phyloP scores from a whole-genome alignment of 2,888 invertebrate species.

The Agrochola circellaris region DNA sequence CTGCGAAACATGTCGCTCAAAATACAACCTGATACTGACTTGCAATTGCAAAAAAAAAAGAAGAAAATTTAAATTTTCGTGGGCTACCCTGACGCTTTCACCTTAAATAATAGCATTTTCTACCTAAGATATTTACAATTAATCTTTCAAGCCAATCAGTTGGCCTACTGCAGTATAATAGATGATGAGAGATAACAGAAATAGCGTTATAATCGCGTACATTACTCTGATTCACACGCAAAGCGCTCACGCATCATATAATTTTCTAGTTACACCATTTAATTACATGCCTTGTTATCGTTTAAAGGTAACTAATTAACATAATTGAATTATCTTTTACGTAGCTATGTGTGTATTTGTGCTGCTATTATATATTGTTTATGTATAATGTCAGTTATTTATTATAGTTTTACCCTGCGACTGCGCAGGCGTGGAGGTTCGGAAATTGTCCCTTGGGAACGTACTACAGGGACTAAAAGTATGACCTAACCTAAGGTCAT shows the following conservation, averaged over 20 bases:
- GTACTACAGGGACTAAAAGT: not conserved
- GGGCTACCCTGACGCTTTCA: no score
- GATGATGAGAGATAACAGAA: conserved; percentile 19
- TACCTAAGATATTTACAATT: not conserved
- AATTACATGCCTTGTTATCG: conserved; percentile 48
- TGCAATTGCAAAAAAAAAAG: no score
- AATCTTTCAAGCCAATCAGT: conserved; percentile 11
- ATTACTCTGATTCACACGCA: conserved; percentile 61
- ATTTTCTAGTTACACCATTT: conserved; percentile 59
- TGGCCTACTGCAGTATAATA: conserved; percentile 12
- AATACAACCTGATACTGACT: no score
- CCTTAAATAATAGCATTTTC: not conserved
- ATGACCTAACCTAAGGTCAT: not conserved
- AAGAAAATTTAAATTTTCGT: no score
- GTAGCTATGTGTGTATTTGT: conserved; percentile 6
- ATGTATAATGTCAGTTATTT: not conserved
- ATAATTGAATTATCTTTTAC: conserved; percentile 44
- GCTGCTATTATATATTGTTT: not conserved
- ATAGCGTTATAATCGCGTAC: conserved; percentile 33
- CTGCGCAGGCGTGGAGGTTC: no score
- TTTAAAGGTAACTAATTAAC: conserved; percentile 42
- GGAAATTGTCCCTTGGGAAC: not conserved
- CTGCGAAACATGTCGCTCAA: no score
- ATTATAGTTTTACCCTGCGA: not conserved
- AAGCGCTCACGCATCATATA: conserved; percentile 58